A percentile compares a stretch with the other conserved stretches of the same genome.
Evolutionary conservation across 2,113 vertebrate species (phyloP).

Genomic region (Pachycephala philippinensis): DNA sequence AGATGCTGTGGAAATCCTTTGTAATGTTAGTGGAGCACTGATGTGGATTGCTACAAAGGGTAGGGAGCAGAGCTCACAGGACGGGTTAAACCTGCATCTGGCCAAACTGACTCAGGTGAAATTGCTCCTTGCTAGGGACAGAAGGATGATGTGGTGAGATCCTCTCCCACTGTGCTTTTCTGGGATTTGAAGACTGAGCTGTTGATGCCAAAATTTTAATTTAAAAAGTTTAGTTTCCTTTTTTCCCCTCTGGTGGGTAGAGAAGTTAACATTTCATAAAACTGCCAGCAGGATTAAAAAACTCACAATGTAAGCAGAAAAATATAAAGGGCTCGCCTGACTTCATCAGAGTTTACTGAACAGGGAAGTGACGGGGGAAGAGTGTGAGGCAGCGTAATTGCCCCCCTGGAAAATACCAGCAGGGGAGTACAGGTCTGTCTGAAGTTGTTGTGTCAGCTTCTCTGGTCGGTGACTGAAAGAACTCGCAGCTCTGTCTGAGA

Average conservation of each 20-base stretch:
- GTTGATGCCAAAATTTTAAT: not conserved
- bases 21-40: not conserved
- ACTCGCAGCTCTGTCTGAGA: not conserved
- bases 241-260: rapidly evolving
- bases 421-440: not conserved
- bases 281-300: not conserved
- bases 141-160: not conserved
- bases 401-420: not conserved
- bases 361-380: not conserved
- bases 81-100: not conserved
- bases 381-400: not conserved
- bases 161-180: not conserved
- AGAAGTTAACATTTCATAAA: not conserved
- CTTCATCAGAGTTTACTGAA: not conserved
- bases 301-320: not conserved
- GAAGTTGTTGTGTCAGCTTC: not conserved
- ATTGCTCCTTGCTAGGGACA: not conserved
- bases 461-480: not conserved
- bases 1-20: not conserved
- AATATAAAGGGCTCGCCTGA: not conserved
- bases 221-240: not conserved
- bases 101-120: not conserved
- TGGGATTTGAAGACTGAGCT: not conserved
- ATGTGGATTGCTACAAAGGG: not conserved
- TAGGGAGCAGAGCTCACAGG: not conserved